Evolutionary conservation across 2,797 vertebrate species (phyloP), one percentile per base, ranked within the genome.

Genomic region (Lithobates sylvaticus): DNA sequence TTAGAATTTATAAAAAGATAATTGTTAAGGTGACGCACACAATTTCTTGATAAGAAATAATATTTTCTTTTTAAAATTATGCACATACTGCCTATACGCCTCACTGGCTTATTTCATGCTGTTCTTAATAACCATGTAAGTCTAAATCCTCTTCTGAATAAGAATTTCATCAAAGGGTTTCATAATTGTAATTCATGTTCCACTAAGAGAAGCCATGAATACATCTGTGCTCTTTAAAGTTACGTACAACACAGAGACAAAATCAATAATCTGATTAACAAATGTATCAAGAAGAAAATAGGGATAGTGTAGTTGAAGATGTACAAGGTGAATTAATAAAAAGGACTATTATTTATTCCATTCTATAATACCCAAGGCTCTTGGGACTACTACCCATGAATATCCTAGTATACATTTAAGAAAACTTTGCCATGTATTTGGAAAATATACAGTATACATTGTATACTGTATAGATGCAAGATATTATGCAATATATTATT

Each of bases 141-240:
- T 68, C 29, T 75, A 70, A 80, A 80, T 80, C 69, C 84, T 85
- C 84, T 75, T 73, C 84, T 75, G 77, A 85, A 85, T 78, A 85
- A 67, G 58, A 80, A 54, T 85, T 73, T 74, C 42, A 74, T 80
- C 58, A 85, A 85, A 80, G 77, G 69, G 64, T 75, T 80, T 80
- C 29, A 74, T 85, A 85, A 85, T 85, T 85, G 71, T 68, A 85
- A 65, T 85, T 80, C 77, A 68, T 84, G 70, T 85, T 85, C 67
- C 71, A 68, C 77, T 75, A 75, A 75, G 70, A 65, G 26, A 79
- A 79, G 69, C 39, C 42, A 39, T 80, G 58, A 74, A 80, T 74
- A 85, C 77, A 54, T 80, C 42, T 32, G 70, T 65, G 47, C 69
- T 72, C 75, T 78, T 85, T 78, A 72, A 85, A 75, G 84, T 85